A percentile compares a stretch with the other conserved stretches of the same genome.
These are phyloP conservation scores for Tangachromis dhanisi DNA, from an alignment of 2,113 vertebrate species.

Conservation along the genomic window DNA sequence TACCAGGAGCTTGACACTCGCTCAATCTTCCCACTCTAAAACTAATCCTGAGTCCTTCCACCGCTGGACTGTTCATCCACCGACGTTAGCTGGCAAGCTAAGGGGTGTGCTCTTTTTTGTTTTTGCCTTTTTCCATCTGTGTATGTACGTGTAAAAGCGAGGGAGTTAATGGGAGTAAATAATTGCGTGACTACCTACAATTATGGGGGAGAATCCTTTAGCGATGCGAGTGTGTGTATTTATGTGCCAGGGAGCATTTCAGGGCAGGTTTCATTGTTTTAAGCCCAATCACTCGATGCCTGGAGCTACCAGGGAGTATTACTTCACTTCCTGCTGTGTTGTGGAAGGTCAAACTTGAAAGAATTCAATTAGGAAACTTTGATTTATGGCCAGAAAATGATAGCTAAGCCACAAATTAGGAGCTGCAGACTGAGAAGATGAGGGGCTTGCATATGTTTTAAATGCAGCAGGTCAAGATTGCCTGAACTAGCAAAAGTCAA, in stretches of 20 bases:
- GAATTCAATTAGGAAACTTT: slow-evolving; percentile 25
- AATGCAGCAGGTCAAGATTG: not conserved
- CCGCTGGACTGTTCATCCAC: not conserved
- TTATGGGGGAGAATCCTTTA: slow-evolving; percentile 20
- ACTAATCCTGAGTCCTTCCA: slow-evolving; percentile 60
- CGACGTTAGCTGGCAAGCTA: not conserved
- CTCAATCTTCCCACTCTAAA: slow-evolving; percentile 48
- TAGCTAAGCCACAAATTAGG: not conserved
- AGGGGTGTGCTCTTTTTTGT: not conserved
- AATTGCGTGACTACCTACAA: slow-evolving; percentile 19
- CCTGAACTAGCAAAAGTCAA: not conserved
- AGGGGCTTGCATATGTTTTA: not conserved
- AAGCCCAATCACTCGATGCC: slow-evolving; percentile 27
- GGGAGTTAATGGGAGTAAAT: slow-evolving; percentile 33
- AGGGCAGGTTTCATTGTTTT: slow-evolving; percentile 36
- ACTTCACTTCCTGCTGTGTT: slow-evolving; percentile 40
- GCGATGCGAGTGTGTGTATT: slow-evolving; percentile 8
- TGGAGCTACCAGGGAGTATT: slow-evolving; percentile 33
- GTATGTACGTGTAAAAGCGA: not conserved
- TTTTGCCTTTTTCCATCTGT: not conserved
- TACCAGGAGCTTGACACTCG: slow-evolving; percentile 23
- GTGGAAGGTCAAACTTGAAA: slow-evolving; percentile 37
- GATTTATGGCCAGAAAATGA: not conserved
- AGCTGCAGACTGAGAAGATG: not conserved
- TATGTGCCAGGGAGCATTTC: slow-evolving; percentile 26